Evolutionary conservation across 2,888 invertebrate genomes (phyloP).

Genomic region (Phaedon cochleariae): DNA sequence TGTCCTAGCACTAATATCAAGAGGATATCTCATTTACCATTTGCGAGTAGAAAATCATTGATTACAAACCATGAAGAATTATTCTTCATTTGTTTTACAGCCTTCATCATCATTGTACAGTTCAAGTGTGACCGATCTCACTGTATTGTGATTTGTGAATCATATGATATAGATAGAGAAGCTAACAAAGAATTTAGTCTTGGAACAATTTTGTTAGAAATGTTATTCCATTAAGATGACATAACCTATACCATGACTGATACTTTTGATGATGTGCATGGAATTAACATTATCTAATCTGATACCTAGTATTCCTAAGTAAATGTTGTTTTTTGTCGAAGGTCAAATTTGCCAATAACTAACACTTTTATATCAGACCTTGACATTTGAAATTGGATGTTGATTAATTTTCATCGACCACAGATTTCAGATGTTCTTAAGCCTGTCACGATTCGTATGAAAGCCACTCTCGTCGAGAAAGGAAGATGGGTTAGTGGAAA

Average conservation of each 20-base stretch:
- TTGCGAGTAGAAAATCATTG: no score
- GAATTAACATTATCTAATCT: background rate
- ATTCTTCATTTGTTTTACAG: no score
- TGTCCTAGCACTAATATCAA: no score
- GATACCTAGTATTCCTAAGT: background rate
- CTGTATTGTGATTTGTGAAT: no score
- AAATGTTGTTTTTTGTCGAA: background rate
- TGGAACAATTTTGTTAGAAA: background rate
- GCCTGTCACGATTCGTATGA: background rate
- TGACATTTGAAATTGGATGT: constrained; percentile 7
- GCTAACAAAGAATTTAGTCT: no score
- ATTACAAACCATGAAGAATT: no score
- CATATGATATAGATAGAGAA: no score
- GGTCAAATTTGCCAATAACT: background rate
- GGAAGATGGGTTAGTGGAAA: background rate
- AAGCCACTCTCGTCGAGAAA: no score
- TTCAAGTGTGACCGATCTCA: no score
- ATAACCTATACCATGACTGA: background rate
- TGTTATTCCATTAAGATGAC: background rate
- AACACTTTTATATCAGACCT: background rate
- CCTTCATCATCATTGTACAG: no score
- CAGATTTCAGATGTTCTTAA: background rate
- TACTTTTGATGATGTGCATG: background rate
- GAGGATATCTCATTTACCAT: no score
- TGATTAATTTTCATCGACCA: background rate